These are phyloP conservation scores for Esox niger DNA, from an alignment of 2,113 vertebrate species.

Conservation along the genomic window DNA sequence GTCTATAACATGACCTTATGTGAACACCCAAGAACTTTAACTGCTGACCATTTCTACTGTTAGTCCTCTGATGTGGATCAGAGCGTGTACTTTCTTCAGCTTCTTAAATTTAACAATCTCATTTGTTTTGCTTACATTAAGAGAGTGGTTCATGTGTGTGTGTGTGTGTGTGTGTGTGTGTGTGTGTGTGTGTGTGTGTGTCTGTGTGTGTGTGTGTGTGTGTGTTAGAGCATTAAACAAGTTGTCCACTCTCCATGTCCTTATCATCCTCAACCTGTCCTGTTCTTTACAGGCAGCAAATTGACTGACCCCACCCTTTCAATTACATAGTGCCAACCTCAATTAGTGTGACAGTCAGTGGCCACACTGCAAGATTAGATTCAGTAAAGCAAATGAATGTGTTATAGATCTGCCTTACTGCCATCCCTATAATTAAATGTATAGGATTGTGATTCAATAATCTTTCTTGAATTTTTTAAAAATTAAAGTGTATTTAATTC, in stretches of 20 bases:
- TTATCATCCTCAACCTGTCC: background rate
- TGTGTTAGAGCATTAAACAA: slow-evolving; percentile 1
- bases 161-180: no score
- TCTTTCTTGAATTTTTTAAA: no score
- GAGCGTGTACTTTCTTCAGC: no score
- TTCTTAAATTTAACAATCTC: no score
- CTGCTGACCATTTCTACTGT: no score
- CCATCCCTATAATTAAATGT: slow-evolving; percentile 26
- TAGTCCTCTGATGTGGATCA: no score
- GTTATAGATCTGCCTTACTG: slow-evolving; percentile 19
- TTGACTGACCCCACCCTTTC: slow-evolving; percentile 16
- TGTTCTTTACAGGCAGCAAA: background rate
- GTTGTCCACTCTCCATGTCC: background rate
- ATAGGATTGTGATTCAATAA: slow-evolving; percentile 19
- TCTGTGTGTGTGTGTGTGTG: slow-evolving; percentile 4
- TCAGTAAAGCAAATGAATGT: slow-evolving; percentile 36
- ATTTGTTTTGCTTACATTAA: no score
- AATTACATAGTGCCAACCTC: slow-evolving; percentile 30
- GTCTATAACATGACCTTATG: no score
- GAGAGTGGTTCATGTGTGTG: no score
- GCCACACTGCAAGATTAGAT: slow-evolving; percentile 22
- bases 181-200: no score
- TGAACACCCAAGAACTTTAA: no score
- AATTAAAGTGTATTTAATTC: no score
- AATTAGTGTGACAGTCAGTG: slow-evolving; percentile 21